Percentiles rank a stretch among this genome's conserved stretches.
These are phyloP conservation scores for Charina bottae DNA, from an alignment of 2,113 vertebrate genomes.

Conservation along the genomic window DNA sequence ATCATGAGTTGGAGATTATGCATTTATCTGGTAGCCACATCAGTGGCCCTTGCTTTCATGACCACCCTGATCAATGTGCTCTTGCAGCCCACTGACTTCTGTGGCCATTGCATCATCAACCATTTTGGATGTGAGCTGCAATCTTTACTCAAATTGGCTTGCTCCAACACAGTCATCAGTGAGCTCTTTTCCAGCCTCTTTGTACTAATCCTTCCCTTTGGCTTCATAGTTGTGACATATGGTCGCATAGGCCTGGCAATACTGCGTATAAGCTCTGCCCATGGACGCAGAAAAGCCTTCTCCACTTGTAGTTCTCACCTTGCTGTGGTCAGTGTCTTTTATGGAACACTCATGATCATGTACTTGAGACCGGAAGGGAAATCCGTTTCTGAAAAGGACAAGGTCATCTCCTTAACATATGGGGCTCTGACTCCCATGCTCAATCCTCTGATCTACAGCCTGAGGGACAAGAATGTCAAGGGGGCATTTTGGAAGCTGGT, in stretches of 20 bases:
- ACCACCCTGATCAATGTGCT: too few relatives aligned
- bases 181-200: constrained; percentile 37
- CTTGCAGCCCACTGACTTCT: too few relatives aligned
- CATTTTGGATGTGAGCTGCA: constrained; percentile 52
- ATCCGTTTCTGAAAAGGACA: constrained; percentile 30
- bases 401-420: constrained; percentile 31
- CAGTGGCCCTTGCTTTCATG: too few relatives aligned
- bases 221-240: constrained; percentile 40
- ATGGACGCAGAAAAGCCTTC: constrained; percentile 35
- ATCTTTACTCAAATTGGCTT: constrained; percentile 40
- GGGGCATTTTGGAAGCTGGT: too few relatives aligned
- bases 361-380: constrained; percentile 40
- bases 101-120: constrained; percentile 14
- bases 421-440: constrained; percentile 39
- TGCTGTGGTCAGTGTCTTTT: constrained; percentile 46
- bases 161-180: constrained; percentile 35
- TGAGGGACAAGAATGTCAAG: constrained; percentile 25
- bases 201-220: constrained; percentile 35
- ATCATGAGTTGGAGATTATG: constrained; percentile 47
- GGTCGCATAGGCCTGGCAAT: too few relatives aligned
- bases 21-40: too few relatives aligned
- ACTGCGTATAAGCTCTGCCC: constrained; percentile 9
- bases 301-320: constrained; percentile 50
- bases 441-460: constrained; percentile 35
- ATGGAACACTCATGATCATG: constrained; percentile 42